Base-by-base conservation (phyloP, 2,113 vertebrate species). In the Strigops habroptila region DNA sequence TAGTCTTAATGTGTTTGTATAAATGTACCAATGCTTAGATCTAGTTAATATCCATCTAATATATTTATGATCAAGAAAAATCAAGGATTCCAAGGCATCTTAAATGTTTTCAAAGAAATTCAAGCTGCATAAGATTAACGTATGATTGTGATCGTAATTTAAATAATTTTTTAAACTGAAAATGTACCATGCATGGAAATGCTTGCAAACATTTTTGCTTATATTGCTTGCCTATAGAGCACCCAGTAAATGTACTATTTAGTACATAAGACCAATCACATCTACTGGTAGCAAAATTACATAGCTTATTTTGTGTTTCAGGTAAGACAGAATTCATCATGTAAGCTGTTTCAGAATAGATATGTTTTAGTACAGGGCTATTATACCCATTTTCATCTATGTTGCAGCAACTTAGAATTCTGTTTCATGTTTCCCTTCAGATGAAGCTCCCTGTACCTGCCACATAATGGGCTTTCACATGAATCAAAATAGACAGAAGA, bases 71-170 rank as follows among this genome's bases (percentile, higher is more conserved):
- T 44, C 77, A 85, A 63, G 44, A 92, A 86, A 93, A 94, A 76
- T 67, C 70, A 91, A 87, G 70, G 41, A 91, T 82, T 52, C 31
- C 15, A 70, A 82, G 44, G 74, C 90, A 49, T 82, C 48, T 76
- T 49, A 44, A 64, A 82, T 76, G 9, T 25, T 96, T 96, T 93
- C 64, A 73, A 69, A 94, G 65, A 83, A 63, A 78, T 37, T 49
- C 37, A 86, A 78, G 33, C 37, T 79, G 31, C 39, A 28, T 84
- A 75, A 43, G 43, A 84, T 94, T 86, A 95, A 53, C 30, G 67
- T 86, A 78, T 51, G 37, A 80, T 92, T 92, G 31, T 95, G n/a
- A 86, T 59, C 27, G 62, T 64, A 91, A 88, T 90, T 90, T 93
- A 89, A 95, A 88, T 79, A 52, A 12, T 49, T 68, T 86, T 91